Base-by-base conservation (phyloP, 2,888 invertebrate genomes). In the Glyphotaelius pellucidus region DNA sequence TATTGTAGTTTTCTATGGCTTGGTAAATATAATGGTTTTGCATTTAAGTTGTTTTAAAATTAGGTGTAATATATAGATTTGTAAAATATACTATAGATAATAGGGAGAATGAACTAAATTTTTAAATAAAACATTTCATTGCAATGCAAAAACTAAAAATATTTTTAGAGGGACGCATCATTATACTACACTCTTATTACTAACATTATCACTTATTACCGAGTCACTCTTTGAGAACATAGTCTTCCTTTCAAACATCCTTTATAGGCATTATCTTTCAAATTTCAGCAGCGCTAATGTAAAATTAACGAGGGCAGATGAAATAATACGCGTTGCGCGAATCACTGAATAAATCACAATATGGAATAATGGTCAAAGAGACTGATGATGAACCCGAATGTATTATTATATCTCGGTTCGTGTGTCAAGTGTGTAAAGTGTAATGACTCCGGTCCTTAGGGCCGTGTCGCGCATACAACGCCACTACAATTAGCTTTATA, bases 321-420 rank as follows among this genome's bases (percentile, higher is more conserved):
- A 67, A 67, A 67, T 67, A 67, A 67, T 83, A 83, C 83, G 5
- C 25, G 83, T 35, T 35, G 32, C 31, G 25, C 3, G 35, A 83
- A 83, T 32, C 35, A 35, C 25, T 83, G 83, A 35, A 32, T 83
- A 38, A 83, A 83, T 83, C 83, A 83, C 35, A 32, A 83, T 35
- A 38, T 15, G 83, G 86, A 86, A 86, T 30, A 42, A 86, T 86
- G 86, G 38, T 86, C 86, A 86, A 86, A 86, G 86, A 85, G 86
- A 86, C n/a, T 86, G 83, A 67, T 35, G 83, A 83, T 83, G 83
- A 83, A 83, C 86, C 86, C 86, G 19, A 42, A 86, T 86, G n/a
- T 47, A 11, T 86, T 86, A 35, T 86, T 42, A 86, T 86, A 86
- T 67, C 67, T 67, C 25, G 7, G 67, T 67, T 25, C n/a, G n/a